A percentile compares a stretch with the other conserved stretches of the same genome.
These are phyloP conservation scores for Brachyopa scutellaris DNA, from an alignment of 2,888 invertebrate species.

Conservation along the genomic window DNA sequence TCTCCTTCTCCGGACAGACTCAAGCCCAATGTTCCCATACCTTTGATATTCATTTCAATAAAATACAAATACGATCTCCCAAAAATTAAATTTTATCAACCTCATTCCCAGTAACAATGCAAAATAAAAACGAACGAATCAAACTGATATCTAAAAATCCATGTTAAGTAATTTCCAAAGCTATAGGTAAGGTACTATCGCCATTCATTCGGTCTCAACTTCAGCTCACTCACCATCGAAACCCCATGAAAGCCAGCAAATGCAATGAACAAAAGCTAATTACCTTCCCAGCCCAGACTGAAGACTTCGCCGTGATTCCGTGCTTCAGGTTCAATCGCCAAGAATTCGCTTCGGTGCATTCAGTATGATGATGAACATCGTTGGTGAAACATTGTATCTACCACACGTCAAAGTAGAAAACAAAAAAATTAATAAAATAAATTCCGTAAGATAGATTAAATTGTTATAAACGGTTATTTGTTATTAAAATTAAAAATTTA, in stretches of 20 bases:
- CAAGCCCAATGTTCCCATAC: too few relatives aligned
- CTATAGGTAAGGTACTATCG: conserved; percentile 36
- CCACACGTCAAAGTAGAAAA: not conserved
- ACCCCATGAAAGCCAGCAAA: conserved; percentile 57
- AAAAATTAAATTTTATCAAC: conserved; percentile 32
- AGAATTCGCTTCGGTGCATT: conserved; percentile 74
- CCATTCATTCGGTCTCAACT: conserved; percentile 31
- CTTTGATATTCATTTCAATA: conserved; percentile 3
- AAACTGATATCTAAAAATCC: conserved; percentile 50
- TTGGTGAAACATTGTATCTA: conserved; percentile 59
- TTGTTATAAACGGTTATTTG: conserved; percentile 27
- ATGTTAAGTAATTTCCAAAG: conserved; percentile 44
- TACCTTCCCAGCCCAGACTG: conserved; percentile 58
- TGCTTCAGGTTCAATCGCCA: conserved; percentile 64
- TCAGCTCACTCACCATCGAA: conserved; percentile 43
- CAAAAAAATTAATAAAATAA: not conserved
- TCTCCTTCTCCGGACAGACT: not conserved
- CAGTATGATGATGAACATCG: conserved; percentile 75
- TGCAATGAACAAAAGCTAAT: conserved; percentile 66
- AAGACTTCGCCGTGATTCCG: conserved; percentile 65
- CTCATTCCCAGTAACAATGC: conserved; percentile 52
- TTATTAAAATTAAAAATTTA: conserved; percentile 4
- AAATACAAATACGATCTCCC: too few relatives aligned
- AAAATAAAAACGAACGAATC: conserved; percentile 23
- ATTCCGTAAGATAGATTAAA: conserved; percentile 9